Conservation (phyloP, 1,140 invertebrate genomes). For the Bombus affinis region DNA sequence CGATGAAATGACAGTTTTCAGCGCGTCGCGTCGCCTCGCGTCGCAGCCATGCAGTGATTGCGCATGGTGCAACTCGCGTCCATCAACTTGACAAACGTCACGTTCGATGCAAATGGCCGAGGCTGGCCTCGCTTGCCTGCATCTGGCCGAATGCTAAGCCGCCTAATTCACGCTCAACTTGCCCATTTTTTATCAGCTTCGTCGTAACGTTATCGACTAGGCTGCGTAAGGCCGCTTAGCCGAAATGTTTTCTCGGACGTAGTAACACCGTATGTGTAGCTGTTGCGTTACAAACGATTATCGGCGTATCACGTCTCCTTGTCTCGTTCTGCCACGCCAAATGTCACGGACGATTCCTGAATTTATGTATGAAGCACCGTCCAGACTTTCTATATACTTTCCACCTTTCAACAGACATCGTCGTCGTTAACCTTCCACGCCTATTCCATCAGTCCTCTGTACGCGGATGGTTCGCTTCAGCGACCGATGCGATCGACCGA, state of each 20-base stretch:
- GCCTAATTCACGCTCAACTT: constrained; percentile 28
- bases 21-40: constrained; percentile 1
- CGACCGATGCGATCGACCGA: constrained; percentile 24
- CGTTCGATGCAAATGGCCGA: constrained; percentile 31
- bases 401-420: too few relatives aligned
- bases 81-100: constrained; percentile 46
- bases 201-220: too few relatives aligned
- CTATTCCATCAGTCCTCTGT: too few relatives aligned
- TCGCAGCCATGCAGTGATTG: constrained; percentile 30
- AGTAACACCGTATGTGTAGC: background rate
- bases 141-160: constrained; percentile 1
- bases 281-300: background rate
- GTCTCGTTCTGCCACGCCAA: too few relatives aligned
- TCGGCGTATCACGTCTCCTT: too few relatives aligned
- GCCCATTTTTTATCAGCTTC: constrained; percentile 15
- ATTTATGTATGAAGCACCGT: too few relatives aligned
- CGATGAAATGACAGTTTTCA: constrained; percentile 47
- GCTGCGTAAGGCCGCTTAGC: background rate
- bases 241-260: background rate
- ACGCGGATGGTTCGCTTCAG: background rate
- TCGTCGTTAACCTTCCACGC: background rate
- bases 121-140: background rate
- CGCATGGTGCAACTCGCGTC: constrained; percentile 39
- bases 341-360: too few relatives aligned
- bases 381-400: too few relatives aligned